Evolutionary conservation across 2,888 invertebrate genomes (phyloP).

Genomic region (Rotaria macrura): DNA sequence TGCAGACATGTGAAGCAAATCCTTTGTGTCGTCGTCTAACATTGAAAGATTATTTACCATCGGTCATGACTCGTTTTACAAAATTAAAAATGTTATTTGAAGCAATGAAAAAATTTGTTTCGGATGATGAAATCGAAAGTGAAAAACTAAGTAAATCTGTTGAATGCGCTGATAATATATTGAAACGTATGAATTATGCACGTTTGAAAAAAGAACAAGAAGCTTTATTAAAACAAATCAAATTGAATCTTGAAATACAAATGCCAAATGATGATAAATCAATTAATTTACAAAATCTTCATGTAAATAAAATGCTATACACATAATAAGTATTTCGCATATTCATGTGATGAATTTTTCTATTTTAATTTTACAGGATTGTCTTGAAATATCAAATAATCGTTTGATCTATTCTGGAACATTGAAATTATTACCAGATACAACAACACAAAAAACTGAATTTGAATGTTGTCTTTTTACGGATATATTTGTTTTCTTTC

Average conservation of each 20-base stretch:
- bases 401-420: neutral
- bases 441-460: constrained; percentile 5
- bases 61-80: constrained; percentile 28
- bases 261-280: constrained; percentile 11
- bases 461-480: constrained; percentile 16
- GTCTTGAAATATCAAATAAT: constrained; percentile 4
- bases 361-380: neutral
- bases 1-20: constrained; percentile 22
- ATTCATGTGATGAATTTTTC: too few relatives aligned
- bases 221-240: constrained; percentile 13
- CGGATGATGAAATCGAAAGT: neutral
- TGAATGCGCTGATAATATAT: neutral
- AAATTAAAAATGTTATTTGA: constrained; percentile 32
- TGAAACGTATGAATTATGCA: constrained; percentile 5
- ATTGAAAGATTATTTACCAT: constrained; percentile 33
- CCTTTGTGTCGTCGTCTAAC: constrained; percentile 31
- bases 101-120: constrained; percentile 25
- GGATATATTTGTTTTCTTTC: constrained; percentile 14
- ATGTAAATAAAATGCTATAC: neutral
- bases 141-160: constrained; percentile 9
- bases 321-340: too few relatives aligned
- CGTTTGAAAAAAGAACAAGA: constrained; percentile 18
- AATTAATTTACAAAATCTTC: neutral
- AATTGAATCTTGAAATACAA: neutral
- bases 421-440: constrained; percentile 15